Evolutionary conservation across 2,888 invertebrate genomes (phyloP).

Genomic region (Phrixothrix hirtus): DNA sequence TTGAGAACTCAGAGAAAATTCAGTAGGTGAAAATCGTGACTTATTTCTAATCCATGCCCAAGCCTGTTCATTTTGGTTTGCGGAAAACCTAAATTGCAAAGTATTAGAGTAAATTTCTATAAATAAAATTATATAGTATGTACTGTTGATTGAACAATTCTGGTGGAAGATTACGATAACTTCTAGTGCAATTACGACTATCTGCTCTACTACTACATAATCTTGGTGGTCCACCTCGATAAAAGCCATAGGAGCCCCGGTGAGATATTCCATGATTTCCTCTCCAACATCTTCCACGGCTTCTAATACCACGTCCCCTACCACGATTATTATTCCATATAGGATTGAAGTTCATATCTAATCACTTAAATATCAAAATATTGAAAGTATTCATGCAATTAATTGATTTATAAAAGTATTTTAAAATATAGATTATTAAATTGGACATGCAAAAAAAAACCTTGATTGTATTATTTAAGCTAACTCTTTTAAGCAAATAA

Average conservation of each 20-base stretch:
- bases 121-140: no score
- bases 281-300: constrained; percentile 22
- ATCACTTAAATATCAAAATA: not conserved
- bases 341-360: constrained; percentile 8
- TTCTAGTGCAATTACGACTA: not conserved
- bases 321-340: constrained; percentile 21
- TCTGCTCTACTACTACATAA: not conserved
- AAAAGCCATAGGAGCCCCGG: not conserved
- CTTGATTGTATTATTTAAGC: not conserved
- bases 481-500: not conserved
- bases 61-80: not conserved
- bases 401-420: not conserved
- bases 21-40: not conserved
- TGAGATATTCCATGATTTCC: not conserved
- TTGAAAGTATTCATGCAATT: not conserved
- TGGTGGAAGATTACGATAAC: not conserved
- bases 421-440: not conserved
- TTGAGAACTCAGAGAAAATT: no score
- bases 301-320: constrained; percentile 14
- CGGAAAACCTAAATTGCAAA: not conserved
- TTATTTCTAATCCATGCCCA: no score
- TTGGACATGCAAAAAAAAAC: not conserved
- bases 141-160: not conserved
- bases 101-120: not conserved
- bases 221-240: not conserved